Base-by-base conservation (phyloP, 2,797 vertebrate genomes). In the Hydrocynus forskahlii region DNA sequence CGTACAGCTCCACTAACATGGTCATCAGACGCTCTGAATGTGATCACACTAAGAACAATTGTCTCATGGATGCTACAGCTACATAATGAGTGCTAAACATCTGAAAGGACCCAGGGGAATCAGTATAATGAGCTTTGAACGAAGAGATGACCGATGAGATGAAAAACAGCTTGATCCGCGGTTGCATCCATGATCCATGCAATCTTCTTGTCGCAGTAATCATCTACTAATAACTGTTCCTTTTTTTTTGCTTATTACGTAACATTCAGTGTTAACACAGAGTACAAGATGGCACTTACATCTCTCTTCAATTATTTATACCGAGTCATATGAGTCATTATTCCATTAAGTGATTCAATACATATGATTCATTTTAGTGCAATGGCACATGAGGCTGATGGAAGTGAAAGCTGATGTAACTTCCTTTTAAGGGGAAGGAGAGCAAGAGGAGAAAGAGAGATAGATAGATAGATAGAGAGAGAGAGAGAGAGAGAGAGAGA, bases 11-110 rank as follows among this genome's bases (percentile, higher is more conserved):
- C 43, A 48, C 48, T 80, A 84, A 77, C 59, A 63, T 70, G 73
- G 79, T 45, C 78, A 74, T 64, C 69, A 80, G 79, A 76, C 60
- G 55, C 50, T 72, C 55, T 55, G 64, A 62, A 83, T 73, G 55
- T 59, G 74, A 69, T 74, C 50, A 23, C 21, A 29, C 21, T 29
- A 80, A 75, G 72, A 78, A 68, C 17, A 19, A 62, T 7, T 50
- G 40, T 59, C 52, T 71, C 21, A 68, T 12, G 40, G 54, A 57
- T 45, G 16, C 60, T 8, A 66, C 50, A 19, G 69, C 82, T 77
- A 13, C 14, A 9, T 70, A 81, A 66, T 57, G 76, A 75, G 68
- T 63, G 50, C 64, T 74, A 71, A 75, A 60, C 3, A 13, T 59
- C 40, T 23, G 25, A 60, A 69, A 69, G 70, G 73, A 63, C 64